These are phyloP conservation scores for Ephydatia muelleri DNA, from an alignment of 37 sponge, comb jelly and placozoan genomes.

Conservation along the genomic window DNA sequence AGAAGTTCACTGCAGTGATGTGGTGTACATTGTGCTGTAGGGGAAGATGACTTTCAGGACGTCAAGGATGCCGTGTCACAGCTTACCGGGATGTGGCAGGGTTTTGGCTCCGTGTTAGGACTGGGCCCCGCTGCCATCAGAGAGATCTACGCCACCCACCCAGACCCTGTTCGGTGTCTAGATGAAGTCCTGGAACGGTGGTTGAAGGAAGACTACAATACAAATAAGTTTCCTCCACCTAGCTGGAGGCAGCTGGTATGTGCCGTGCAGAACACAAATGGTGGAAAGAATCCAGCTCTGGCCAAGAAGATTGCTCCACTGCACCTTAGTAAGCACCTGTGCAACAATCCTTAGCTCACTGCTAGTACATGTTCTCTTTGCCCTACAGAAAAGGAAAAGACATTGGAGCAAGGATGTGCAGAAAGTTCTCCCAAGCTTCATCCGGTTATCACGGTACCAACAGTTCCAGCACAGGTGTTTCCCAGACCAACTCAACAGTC, in stretches of 20 bases:
- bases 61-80: background rate
- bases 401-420: too few relatives aligned
- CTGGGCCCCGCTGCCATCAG: background rate
- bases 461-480: too few relatives aligned
- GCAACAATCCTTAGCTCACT: too few relatives aligned
- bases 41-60: background rate
- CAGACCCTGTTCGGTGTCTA: background rate
- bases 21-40: background rate
- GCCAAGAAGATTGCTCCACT: slow-evolving; percentile 6
- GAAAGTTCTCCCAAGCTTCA: too few relatives aligned
- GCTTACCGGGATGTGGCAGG: background rate
- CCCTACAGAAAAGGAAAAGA: too few relatives aligned
- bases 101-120: background rate
- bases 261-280: slow-evolving; percentile 1
- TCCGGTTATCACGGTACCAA: too few relatives aligned
- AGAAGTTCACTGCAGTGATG: too few relatives aligned
- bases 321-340: slow-evolving; percentile 16
- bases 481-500: too few relatives aligned
- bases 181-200: slow-evolving; percentile 2
- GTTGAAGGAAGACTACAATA: background rate
- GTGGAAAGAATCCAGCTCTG: slow-evolving; percentile 9
- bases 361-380: too few relatives aligned
- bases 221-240: slow-evolving; percentile 5
- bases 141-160: background rate
- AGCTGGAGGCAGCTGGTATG: slow-evolving; percentile 25